phyloP scores from a whole-genome alignment of 2,113 vertebrate genomes.

The Heterotilapia buettikoferi region DNA sequence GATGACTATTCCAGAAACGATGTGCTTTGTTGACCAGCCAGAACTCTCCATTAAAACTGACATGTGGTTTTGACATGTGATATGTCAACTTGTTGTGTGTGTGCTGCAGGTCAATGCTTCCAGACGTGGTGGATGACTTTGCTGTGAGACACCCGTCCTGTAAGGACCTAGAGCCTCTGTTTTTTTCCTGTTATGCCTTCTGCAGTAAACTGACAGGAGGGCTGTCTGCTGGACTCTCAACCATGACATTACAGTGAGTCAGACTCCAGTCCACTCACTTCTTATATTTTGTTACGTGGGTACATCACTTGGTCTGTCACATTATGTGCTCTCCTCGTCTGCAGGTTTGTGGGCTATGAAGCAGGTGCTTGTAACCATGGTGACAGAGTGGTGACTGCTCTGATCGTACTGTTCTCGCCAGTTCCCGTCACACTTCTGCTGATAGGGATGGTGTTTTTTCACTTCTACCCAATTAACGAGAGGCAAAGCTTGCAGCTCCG shows the following conservation, averaged over 20 bases:
- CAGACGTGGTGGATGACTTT: slow-evolving; percentile 75
- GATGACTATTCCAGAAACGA: neutral
- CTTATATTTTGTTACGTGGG: neutral
- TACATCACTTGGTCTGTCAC: neutral
- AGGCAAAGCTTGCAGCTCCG: slow-evolving; percentile 26
- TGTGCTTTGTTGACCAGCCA: neutral
- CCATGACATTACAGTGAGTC: slow-evolving; percentile 76
- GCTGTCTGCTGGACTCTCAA: slow-evolving; percentile 70
- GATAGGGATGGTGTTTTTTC: slow-evolving; percentile 65
- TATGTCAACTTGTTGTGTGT: neutral
- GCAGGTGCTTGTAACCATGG: slow-evolving; percentile 57
- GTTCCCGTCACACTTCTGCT: slow-evolving; percentile 67
- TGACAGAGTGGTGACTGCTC: slow-evolving; percentile 49
- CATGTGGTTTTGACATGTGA: neutral
- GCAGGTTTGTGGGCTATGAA: slow-evolving; percentile 73
- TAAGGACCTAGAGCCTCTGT: slow-evolving; percentile 71
- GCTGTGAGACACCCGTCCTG: slow-evolving; percentile 50
- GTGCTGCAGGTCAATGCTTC: slow-evolving; percentile 73
- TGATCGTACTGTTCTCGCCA: slow-evolving; percentile 69
- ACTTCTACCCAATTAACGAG: slow-evolving; percentile 69
- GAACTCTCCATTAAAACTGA: neutral
- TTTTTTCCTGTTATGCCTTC: slow-evolving; percentile 77
- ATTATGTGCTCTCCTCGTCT: neutral
- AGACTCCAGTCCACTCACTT: neutral
- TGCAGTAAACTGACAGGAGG: slow-evolving; percentile 77